Percentiles rank a stretch among this genome's conserved stretches.
phyloP scores from a whole-genome alignment of 2,888 invertebrate genomes.

The Tinea trinotella region DNA sequence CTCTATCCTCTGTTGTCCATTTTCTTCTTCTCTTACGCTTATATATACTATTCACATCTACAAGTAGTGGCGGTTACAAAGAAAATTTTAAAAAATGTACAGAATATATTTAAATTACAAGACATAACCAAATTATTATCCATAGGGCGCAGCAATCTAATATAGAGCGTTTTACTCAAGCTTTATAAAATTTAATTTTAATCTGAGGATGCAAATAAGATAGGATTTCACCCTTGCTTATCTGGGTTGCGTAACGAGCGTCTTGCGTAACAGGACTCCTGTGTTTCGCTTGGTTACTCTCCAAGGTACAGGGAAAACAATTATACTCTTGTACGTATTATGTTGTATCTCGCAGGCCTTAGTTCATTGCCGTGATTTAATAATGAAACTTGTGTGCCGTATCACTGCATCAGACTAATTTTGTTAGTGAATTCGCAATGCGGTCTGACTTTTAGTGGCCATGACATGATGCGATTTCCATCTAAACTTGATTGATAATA shows the following conservation, averaged over 20 bases:
- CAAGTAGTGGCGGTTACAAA: too few relatives aligned
- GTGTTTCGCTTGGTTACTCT: slow-evolving; percentile 22
- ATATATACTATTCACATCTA: too few relatives aligned
- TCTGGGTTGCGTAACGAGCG: slow-evolving; percentile 26
- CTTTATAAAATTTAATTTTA: slow-evolving; percentile 66
- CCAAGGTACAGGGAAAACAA: slow-evolving; percentile 16
- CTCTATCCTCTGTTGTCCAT: too few relatives aligned
- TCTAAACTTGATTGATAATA: too few relatives aligned
- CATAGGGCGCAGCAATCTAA: not conserved
- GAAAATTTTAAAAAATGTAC: too few relatives aligned
- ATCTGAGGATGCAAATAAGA: slow-evolving; percentile 59
- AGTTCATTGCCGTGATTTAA: not conserved
- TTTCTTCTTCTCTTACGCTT: too few relatives aligned
- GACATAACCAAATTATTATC: not conserved
- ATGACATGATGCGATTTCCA: too few relatives aligned
- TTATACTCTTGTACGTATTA: not conserved
- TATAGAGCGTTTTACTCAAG: slow-evolving; percentile 30
- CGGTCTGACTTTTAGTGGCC: too few relatives aligned
- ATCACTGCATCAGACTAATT: too few relatives aligned
- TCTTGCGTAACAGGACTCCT: slow-evolving; percentile 23
- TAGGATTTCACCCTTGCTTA: slow-evolving; percentile 45
- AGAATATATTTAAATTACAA: not conserved
- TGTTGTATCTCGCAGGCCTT: not conserved
- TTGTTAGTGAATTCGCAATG: too few relatives aligned
- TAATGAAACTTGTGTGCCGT: not conserved